A percentile compares a stretch with the other conserved stretches of the same genome.
Conservation (phyloP, 2,797 vertebrate species). For the Oryzias sinensis region DNA sequence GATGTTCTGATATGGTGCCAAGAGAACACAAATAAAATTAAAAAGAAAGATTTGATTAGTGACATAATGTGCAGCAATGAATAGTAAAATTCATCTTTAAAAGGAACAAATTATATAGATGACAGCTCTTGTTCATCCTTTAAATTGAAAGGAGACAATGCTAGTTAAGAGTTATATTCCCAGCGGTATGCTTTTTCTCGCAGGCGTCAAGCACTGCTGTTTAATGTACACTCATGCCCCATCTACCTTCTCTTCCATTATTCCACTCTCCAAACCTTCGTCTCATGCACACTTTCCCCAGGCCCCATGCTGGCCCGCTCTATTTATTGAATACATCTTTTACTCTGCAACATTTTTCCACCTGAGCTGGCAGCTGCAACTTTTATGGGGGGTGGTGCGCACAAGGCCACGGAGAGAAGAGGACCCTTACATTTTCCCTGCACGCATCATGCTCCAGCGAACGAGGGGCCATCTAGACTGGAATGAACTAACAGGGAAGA, state of each 20-base stretch:
- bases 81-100: slow-evolving; percentile 44
- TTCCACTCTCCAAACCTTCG: slow-evolving; percentile 92
- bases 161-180: slow-evolving; percentile 98
- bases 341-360: slow-evolving; percentile 96
- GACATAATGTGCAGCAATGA: slow-evolving; percentile 4
- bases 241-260: slow-evolving; percentile 96
- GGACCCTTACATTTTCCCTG: slow-evolving; percentile 67
- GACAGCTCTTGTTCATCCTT: slow-evolving; percentile 74
- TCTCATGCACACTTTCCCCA: slow-evolving; percentile 92
- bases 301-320: slow-evolving; percentile 97
- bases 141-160: slow-evolving; percentile 88
- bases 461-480: slow-evolving; percentile 83
- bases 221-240: slow-evolving; percentile 99
- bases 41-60: slow-evolving; percentile 27
- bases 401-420: slow-evolving; percentile 58
- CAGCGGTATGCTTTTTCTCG: slow-evolving; percentile 88
- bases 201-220: slow-evolving; percentile 92
- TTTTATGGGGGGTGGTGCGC: slow-evolving; percentile 85
- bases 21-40: slow-evolving; percentile 14
- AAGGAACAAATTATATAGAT: slow-evolving; percentile 77
- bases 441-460: slow-evolving; percentile 80
- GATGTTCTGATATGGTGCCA: slow-evolving; percentile 4
- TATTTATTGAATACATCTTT: slow-evolving; percentile 99
- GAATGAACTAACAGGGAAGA: slow-evolving; percentile 93
- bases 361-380: slow-evolving; percentile 97